phyloP scores from a whole-genome alignment of 2,888 invertebrate species.

The Sisyra nigra region DNA sequence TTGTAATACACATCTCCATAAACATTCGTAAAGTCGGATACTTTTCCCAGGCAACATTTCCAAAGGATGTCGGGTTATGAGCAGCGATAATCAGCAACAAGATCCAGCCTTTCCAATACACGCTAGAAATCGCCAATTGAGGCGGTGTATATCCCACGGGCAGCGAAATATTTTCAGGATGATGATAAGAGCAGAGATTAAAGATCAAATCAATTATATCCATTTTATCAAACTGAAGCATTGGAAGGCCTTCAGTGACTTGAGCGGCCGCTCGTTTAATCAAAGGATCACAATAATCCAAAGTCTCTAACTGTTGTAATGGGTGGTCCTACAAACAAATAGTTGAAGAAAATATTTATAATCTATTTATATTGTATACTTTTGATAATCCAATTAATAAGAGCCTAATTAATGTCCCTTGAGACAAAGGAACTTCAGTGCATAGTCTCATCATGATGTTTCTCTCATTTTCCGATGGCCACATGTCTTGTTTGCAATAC shows the following conservation, averaged over 20 bases:
- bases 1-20: constrained; percentile 95
- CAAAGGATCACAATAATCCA: constrained; percentile 74
- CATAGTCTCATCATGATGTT: constrained; percentile 60
- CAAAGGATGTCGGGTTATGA: constrained; percentile 81
- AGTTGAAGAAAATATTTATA: constrained; percentile 10
- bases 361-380: constrained; percentile 20
- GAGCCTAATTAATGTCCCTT: constrained; percentile 68
- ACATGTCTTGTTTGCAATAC: constrained; percentile 70
- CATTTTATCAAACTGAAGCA: constrained; percentile 58
- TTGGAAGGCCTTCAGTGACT: constrained; percentile 51
- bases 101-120: constrained; percentile 92
- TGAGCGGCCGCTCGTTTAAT: constrained; percentile 71
- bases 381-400: constrained; percentile 67
- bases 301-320: constrained; percentile 62
- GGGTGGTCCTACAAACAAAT: constrained; percentile 51
- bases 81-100: constrained; percentile 77
- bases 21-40: constrained; percentile 82
- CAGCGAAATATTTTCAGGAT: constrained; percentile 81
- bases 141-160: constrained; percentile 78
- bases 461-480: constrained; percentile 86
- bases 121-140: constrained; percentile 72
- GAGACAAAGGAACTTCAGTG: constrained; percentile 75
- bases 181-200: constrained; percentile 78
- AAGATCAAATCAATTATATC: constrained; percentile 83
- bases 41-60: constrained; percentile 70